Base-by-base conservation (phyloP, 2,113 vertebrate genomes). In the Dromaius novaehollandiae region DNA sequence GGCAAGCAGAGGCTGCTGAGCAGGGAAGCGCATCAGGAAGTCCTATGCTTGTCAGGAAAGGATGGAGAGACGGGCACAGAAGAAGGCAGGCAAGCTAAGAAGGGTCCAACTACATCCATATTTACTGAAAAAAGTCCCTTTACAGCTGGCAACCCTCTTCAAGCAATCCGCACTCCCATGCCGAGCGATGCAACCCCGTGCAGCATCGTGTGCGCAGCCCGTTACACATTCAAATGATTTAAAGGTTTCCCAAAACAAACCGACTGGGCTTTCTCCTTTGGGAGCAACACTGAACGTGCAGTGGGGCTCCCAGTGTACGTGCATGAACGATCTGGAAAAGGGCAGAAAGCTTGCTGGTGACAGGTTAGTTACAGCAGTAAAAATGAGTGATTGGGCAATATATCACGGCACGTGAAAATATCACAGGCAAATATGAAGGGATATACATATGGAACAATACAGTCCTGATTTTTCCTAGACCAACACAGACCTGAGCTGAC, bases 81-180 rank as follows among this genome's bases (percentile, higher is more conserved):
- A 46, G 15, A 46, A 46, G 44, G 44, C 13, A 46, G 15, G 44
- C 44, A 46, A 46, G 14, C 16, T 46, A 46, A 46, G 44, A 46
- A 65, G 50, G 60, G 68, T 24, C 28, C 18, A 11, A 38, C 32
- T 6, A 25, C 26, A 5, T 17, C 25, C 5, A 0, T 5, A 2
- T 11, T 18, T 16, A 9, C 36, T 7, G 22, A 14, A 11, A 2
- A 15, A 40, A 11, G 19, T 3, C 46, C 68, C 5, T 34, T 21
- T 17, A 17, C 44, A 70, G 9, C 22, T 11, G 20, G 17, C 34
- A 48, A 8, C n/a, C 69, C 34, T 30, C 74, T 13, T 8, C 4
- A 1, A 0, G 21, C 11, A 13, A 11, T 4, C 34, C 2, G 44
- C 11, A 1, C 1, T 6, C 6, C 2, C 28, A 6, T 0, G 15